These are phyloP conservation scores for Euphydryas editha DNA, from an alignment of 2,888 invertebrate species.

Conservation along the genomic window DNA sequence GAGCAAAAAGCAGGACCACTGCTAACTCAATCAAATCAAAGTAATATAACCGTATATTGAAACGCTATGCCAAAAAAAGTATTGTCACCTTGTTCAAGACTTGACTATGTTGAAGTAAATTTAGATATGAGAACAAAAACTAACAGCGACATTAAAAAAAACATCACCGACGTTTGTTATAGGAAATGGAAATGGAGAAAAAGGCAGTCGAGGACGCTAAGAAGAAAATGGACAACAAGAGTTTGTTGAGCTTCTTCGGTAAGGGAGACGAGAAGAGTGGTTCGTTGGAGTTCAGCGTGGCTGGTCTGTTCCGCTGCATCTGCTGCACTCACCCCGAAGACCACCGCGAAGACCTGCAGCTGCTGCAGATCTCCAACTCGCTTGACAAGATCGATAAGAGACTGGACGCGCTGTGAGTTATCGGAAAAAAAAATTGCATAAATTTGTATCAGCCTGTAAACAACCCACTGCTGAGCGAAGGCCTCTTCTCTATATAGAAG, in stretches of 20 bases:
- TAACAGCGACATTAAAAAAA: no score
- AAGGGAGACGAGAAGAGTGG: conserved; percentile 91
- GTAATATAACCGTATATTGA: no score
- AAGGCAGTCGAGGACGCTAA: conserved; percentile 91
- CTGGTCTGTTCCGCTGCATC: conserved; percentile 93
- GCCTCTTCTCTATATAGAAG: no score
- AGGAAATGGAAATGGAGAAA: conserved; percentile 93
- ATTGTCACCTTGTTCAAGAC: no score
- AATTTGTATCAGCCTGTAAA: no score
- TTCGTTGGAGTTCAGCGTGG: conserved; percentile 91
- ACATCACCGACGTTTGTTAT: conserved; percentile 5
- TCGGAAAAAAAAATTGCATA: no score
- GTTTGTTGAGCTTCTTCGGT: conserved; percentile 89
- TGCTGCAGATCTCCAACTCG: conserved; percentile 91
- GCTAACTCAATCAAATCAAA: no score
- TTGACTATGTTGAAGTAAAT: no score
- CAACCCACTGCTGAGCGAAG: no score
- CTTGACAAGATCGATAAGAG: conserved; percentile 90
- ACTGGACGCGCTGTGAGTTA: conserved; percentile 84
- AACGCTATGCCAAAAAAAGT: no score
- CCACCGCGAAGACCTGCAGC: conserved; percentile 92
- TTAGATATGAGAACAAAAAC: background rate
- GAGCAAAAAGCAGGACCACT: no score
- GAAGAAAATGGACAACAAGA: conserved; percentile 91
- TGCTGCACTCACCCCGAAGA: conserved; percentile 95